Percentiles rank a stretch among this genome's conserved stretches.
These are phyloP conservation scores for Toxotes lorentzi DNA, from an alignment of 2,797 vertebrate genomes.

Conservation along the genomic window DNA sequence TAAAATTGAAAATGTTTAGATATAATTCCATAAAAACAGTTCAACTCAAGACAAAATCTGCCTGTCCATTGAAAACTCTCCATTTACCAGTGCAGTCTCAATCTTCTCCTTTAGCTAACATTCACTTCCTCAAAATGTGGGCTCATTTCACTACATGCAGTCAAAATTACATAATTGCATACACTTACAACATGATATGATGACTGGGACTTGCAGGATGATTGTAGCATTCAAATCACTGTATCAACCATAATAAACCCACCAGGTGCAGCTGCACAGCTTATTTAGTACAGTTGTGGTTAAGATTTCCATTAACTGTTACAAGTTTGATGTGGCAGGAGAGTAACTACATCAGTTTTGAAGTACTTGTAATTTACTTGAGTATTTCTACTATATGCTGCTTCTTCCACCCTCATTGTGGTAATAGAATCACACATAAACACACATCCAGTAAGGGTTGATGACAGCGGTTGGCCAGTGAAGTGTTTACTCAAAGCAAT, in stretches of 20 bases:
- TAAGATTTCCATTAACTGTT: background rate
- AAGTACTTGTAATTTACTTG: background rate
- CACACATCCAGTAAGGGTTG: background rate
- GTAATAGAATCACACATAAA: background rate
- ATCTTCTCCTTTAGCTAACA: background rate
- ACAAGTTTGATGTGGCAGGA: background rate
- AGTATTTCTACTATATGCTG: background rate
- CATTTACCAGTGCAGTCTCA: background rate
- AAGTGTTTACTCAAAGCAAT: background rate
- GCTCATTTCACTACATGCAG: slow-evolving; percentile 2
- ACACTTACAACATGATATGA: slow-evolving; percentile 1
- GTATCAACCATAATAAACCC: slow-evolving; percentile 5
- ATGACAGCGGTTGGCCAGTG: background rate
- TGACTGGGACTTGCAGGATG: background rate
- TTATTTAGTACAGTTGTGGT: background rate
- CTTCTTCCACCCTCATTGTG: background rate
- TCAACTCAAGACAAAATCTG: background rate
- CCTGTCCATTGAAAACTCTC: background rate
- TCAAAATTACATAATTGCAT: slow-evolving; percentile 17
- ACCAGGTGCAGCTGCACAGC: background rate
- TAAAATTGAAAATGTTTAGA: background rate
- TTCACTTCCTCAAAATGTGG: background rate
- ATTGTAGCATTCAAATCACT: background rate
- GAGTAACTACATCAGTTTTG: background rate
- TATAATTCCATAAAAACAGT: background rate